phyloP scores from a whole-genome alignment of 2,888 invertebrate genomes.

The Brenthis daphne region DNA sequence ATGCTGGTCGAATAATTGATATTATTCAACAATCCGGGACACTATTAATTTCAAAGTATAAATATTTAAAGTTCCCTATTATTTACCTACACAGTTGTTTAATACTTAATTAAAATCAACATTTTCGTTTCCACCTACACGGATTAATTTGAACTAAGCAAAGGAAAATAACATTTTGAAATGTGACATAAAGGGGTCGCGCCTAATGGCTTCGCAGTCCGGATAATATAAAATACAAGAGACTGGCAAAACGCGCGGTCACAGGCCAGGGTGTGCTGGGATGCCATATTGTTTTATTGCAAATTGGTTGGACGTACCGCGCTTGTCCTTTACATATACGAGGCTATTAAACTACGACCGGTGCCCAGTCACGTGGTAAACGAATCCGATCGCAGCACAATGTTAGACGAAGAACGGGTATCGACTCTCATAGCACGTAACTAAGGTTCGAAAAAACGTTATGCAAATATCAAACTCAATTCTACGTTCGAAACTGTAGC shows the following conservation, averaged over 20 bases:
- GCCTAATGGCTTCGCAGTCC: conserved; percentile 60
- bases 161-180: conserved; percentile 49
- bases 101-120: conserved; percentile 7
- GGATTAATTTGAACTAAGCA: conserved; percentile 56
- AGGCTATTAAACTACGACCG: conserved; percentile 77
- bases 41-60: no score
- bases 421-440: conserved; percentile 54
- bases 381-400: conserved; percentile 76
- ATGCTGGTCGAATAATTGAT: no score
- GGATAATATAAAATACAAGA: conserved; percentile 52
- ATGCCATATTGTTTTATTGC: conserved; percentile 81
- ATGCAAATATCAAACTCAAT: conserved; percentile 36
- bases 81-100: neutral
- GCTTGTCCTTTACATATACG: conserved; percentile 81
- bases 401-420: conserved; percentile 55
- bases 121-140: conserved; percentile 44
- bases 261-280: conserved; percentile 59
- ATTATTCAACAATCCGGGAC: no score
- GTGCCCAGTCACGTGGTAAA: conserved; percentile 80
- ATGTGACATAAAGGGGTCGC: conserved; percentile 61
- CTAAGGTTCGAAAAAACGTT: conserved; percentile 40
- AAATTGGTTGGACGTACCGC: conserved; percentile 80
- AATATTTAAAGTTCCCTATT: neutral
- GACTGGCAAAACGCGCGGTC: conserved; percentile 47
- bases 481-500: conserved; percentile 33